Evolutionary conservation across 2,113 vertebrate genomes (phyloP).

Genomic region (Syngnathoides biaculeatus): DNA sequence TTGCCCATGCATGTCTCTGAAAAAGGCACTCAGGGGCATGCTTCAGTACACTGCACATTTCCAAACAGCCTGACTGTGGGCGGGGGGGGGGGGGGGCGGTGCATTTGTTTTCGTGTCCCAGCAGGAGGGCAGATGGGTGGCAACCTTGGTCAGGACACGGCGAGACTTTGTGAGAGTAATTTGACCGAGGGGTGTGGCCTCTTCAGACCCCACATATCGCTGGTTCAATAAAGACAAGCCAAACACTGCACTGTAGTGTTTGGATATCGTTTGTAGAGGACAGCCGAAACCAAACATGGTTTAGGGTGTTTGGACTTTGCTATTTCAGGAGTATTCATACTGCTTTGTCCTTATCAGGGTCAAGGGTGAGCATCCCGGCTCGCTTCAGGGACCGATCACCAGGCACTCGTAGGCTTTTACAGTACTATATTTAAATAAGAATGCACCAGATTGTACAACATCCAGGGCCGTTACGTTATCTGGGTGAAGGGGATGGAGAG

Average conservation of each 20-base stretch:
- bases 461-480: too few relatives aligned
- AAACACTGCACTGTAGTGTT: conserved; percentile 40
- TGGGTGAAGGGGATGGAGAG: too few relatives aligned
- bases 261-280: conserved; percentile 60
- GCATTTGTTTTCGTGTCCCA: conserved; percentile 72
- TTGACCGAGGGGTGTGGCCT: conserved; percentile 64
- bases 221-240: conserved; percentile 56
- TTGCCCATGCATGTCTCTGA: conserved; percentile 26
- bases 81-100: conserved; percentile 24
- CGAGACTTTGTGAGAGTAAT: conserved; percentile 50
- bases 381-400: background rate
- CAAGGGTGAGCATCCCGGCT: background rate
- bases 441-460: too few relatives aligned
- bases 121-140: conserved; percentile 67
- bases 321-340: conserved; percentile 34
- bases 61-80: conserved; percentile 65
- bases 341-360: background rate
- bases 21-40: conserved; percentile 53
- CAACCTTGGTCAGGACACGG: conserved; percentile 65
- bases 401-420: background rate
- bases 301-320: conserved; percentile 46
- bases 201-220: conserved; percentile 64
- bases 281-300: conserved; percentile 55
- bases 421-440: too few relatives aligned
- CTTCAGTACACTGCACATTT: conserved; percentile 53